Base-by-base conservation (phyloP, 2,113 vertebrate species). In the Phalacrocorax pelagicus region DNA sequence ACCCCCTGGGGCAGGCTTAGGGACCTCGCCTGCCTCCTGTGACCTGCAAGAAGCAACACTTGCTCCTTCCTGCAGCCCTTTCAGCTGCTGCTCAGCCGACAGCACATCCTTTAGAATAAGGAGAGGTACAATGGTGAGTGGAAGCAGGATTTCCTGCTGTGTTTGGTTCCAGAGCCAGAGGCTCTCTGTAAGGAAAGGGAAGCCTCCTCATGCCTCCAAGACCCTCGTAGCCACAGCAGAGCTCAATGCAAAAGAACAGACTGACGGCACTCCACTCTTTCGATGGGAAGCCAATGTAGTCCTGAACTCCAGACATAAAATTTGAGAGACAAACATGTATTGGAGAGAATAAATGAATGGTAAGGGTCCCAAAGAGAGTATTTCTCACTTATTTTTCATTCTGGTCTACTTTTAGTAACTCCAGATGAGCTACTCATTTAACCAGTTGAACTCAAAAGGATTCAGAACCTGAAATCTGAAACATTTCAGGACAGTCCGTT, bases 61-160 rank as follows among this genome's bases (percentile, higher is more conserved):
- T 55, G 26, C 65, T 63, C 74, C 58, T 85, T 96, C 81, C 90
- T 57, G 77, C 72, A 88, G 80, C 82, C 54, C 46, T 7, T 72
- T 47, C 54, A 69, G 58, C 75, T 77, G 77, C 67, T 83, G 32
- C 80, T 84, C 75, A 32, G 63, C 38, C 2, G 2, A 29, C 54
- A 83, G 63, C 71, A 86, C 36, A 42, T 15, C 54, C 51, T 55
- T 61, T 49, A 61, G 32, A 86, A 30, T 26, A 44, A 29, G 36
- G 29, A 88, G 77, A 71, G 26, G 16, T 47, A 67, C 70, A 93
- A 87, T 69, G 58, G 69, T 5, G 2, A 85, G 44, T 74, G 61
- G 77, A 89, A 85, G 81, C 73, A 69, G 81, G 84, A 96, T 95
- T 91, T 96, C 84, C 87, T 90, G 27, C 75, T 69, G 27, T 3